These are phyloP conservation scores for Coboldia fuscipes DNA, from an alignment of 1,140 invertebrate species.

Conservation along the genomic window DNA sequence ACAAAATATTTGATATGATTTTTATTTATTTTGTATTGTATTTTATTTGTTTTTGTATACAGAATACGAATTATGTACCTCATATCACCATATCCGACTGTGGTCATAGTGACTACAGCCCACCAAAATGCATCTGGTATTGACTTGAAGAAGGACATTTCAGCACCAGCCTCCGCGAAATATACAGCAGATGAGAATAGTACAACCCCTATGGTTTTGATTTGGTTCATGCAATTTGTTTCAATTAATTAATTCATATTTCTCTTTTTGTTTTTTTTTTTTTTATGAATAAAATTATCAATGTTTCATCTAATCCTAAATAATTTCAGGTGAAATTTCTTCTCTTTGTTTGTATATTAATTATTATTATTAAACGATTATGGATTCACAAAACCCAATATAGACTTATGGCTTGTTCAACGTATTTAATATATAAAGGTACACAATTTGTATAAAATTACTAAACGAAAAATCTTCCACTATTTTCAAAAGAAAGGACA, in stretches of 20 bases:
- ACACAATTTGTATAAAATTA: no score
- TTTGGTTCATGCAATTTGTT: no score
- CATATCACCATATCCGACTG: constrained; percentile 96
- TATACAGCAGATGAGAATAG: constrained; percentile 96
- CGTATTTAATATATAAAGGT: no score
- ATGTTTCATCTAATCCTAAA: no score
- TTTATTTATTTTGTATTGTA: background rate
- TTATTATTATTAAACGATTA: no score
- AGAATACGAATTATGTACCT: constrained; percentile 30
- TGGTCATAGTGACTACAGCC: constrained; percentile 84
- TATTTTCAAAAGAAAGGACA: no score
- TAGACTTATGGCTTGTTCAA: no score
- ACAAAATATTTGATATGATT: background rate
- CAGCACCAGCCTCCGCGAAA: constrained; percentile 93
- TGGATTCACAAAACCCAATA: no score
- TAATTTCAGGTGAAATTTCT: constrained; percentile 32
- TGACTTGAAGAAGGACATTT: constrained; percentile 91
- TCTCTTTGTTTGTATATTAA: background rate
- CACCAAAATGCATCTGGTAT: constrained; percentile 96
- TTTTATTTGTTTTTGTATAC: background rate
- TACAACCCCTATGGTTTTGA: constrained; percentile 54
- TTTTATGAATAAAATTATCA: no score
- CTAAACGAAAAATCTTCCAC: no score
- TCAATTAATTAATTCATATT: no score
- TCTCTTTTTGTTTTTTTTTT: no score